Evolutionary conservation across 2,888 invertebrate genomes (phyloP).

Genomic region (Eilema griseolum): DNA sequence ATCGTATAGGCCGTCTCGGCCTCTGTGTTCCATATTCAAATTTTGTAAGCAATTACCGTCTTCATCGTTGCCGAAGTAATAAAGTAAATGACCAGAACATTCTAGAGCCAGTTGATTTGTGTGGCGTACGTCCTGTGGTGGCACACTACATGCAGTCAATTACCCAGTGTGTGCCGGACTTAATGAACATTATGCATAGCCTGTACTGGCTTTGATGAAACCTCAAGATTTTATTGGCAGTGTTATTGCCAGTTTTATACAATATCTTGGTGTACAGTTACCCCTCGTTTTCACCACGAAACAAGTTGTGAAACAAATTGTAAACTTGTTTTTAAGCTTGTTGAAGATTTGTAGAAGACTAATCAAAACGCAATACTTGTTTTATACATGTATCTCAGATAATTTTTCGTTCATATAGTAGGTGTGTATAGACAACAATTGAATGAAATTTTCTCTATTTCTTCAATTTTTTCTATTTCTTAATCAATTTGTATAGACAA

Average conservation of each 20-base stretch:
- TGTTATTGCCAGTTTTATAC: neutral
- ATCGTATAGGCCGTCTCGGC: neutral
- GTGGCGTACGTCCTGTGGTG: constrained; percentile 11
- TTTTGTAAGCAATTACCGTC: constrained; percentile 15
- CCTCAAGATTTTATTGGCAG: neutral
- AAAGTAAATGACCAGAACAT: constrained; percentile 20
- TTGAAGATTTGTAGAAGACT: too few relatives aligned
- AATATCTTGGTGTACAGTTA: too few relatives aligned
- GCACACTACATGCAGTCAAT: constrained; percentile 13
- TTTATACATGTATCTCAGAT: too few relatives aligned
- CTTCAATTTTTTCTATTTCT: too few relatives aligned
- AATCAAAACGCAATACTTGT: too few relatives aligned
- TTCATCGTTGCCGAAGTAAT: constrained; percentile 12
- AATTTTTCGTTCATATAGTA: too few relatives aligned
- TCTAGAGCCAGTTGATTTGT: constrained; percentile 23
- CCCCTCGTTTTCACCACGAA: too few relatives aligned
- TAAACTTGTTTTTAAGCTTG: too few relatives aligned
- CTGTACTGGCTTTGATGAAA: neutral
- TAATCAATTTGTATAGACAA: too few relatives aligned
- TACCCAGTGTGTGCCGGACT: constrained; percentile 13
- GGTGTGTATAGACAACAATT: too few relatives aligned
- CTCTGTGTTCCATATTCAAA: constrained; percentile 17
- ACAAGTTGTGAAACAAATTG: too few relatives aligned
- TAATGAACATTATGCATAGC: constrained; percentile 21
- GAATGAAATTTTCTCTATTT: too few relatives aligned